These are phyloP conservation scores for Pollenia angustigena DNA, from an alignment of 2,888 invertebrate species.

Conservation along the genomic window DNA sequence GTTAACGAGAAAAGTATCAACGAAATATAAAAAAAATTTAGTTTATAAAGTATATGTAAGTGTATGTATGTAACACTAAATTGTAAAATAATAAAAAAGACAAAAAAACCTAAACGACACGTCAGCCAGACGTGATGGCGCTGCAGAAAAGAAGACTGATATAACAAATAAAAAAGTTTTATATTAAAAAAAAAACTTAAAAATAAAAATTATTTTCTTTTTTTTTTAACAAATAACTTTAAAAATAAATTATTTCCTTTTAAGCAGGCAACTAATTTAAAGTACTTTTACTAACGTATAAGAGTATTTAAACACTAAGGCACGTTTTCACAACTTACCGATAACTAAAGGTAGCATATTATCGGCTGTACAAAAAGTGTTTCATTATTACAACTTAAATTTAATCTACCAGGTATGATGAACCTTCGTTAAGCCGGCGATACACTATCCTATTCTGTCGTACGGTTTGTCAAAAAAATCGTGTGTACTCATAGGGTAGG, in stretches of 20 bases:
- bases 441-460: no score
- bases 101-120: slow-evolving; percentile 69
- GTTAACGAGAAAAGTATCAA: slow-evolving; percentile 7
- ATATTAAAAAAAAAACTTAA: slow-evolving; percentile 23
- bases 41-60: slow-evolving; percentile 19
- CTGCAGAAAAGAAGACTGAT: slow-evolving; percentile 70
- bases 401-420: no score
- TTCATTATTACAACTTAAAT: no score
- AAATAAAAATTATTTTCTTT: slow-evolving; percentile 2
- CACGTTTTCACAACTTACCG: no score
- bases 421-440: no score
- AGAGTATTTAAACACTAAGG: no score
- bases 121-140: slow-evolving; percentile 78
- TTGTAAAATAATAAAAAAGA: slow-evolving; percentile 59
- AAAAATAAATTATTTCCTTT: slow-evolving; percentile 61
- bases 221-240: slow-evolving; percentile 51
- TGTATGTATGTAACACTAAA: slow-evolving; percentile 49
- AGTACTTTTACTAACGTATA: not conserved
- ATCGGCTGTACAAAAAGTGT: no score
- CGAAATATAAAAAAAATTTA: slow-evolving; percentile 15
- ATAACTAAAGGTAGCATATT: no score
- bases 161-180: slow-evolving; percentile 41
- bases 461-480: no score
- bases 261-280: not conserved
- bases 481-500: no score